phyloP scores from a whole-genome alignment of 2,797 vertebrate genomes.

The Paguma larvata region DNA sequence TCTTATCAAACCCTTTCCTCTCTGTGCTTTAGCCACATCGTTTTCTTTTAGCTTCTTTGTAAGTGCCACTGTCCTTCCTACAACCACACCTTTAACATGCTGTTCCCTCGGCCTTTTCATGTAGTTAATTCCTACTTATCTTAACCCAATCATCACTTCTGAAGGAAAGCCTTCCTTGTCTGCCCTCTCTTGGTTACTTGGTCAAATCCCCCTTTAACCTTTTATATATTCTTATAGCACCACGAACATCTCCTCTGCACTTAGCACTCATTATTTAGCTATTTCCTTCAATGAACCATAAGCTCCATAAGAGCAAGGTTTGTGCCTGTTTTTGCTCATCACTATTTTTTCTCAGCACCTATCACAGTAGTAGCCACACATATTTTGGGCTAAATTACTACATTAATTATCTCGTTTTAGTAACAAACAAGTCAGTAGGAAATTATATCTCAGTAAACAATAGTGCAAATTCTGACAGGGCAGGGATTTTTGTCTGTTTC shows the following conservation, averaged over 20 bases:
- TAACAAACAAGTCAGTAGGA: neutral
- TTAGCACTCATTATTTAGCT: neutral
- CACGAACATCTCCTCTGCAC: neutral
- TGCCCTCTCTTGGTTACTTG: neutral
- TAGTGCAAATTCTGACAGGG: neutral
- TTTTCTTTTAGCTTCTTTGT: neutral
- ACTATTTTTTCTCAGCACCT: neutral
- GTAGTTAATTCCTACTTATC: neutral
- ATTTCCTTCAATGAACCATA: neutral
- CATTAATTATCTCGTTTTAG: neutral
- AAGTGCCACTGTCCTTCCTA: neutral
- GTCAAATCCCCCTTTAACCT: neutral
- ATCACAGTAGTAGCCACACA: neutral
- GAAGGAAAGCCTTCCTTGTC: neutral
- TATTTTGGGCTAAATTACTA: neutral
- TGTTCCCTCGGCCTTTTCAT: neutral
- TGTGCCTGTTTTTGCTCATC: neutral
- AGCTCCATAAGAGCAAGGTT: neutral
- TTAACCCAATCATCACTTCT: neutral
- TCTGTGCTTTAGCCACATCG: neutral
- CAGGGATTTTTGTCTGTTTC: neutral
- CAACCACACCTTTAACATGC: neutral
- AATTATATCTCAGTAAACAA: neutral
- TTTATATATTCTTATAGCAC: neutral
- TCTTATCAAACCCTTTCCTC: neutral